Evolutionary conservation across 2,888 invertebrate species (phyloP), one percentile per base, ranked within the genome.

Genomic region (Leucania comma): DNA sequence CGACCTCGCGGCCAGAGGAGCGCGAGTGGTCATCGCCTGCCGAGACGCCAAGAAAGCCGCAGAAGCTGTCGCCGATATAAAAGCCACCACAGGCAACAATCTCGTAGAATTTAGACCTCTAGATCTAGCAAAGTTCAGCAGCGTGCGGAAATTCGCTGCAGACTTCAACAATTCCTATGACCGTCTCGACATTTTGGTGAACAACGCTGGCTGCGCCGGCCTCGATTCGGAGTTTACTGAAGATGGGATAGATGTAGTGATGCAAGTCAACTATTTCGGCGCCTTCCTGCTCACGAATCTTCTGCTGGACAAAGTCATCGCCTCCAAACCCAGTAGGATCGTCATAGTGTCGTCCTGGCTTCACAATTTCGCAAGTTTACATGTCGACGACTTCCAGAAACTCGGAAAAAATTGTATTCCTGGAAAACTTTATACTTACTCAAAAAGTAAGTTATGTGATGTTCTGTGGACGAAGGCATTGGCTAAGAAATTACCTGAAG

Each of bases 21-120:
- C 98, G 0, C 97, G 96, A 87, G 92, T 96, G 35, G 86, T 95
- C 71, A 97, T 99, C 97, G 98, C 98, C 1, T 98, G 98, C 88
- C 96, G 98, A 77, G 96, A 98, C 90, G 93, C 97, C 87, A 88
- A 95, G 9, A 97, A 96, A 92, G 98, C 98, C 85, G 97, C 97
- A 93, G 93, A 95, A 96, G 96, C 97, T 0, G 96, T 97, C 10
- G 93, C 96, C 83, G 97, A 98, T 86, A 98, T 98, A 71, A 97
- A 97, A 3, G 82, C 97, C 51, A 96, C 97, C 6, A 97, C 98
- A 0, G 96, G 96, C 72, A 98, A 98, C 89, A 96, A 96, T 82
- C 96, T 97, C 77, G 96, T 98, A 0, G 90, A 97, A n/a, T 97
- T 88, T 80, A 95, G 90, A 87, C 83, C 92, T 46, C 85, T 97